Conservation (phyloP, 2,888 invertebrate genomes). For the Pollenia labialis region DNA sequence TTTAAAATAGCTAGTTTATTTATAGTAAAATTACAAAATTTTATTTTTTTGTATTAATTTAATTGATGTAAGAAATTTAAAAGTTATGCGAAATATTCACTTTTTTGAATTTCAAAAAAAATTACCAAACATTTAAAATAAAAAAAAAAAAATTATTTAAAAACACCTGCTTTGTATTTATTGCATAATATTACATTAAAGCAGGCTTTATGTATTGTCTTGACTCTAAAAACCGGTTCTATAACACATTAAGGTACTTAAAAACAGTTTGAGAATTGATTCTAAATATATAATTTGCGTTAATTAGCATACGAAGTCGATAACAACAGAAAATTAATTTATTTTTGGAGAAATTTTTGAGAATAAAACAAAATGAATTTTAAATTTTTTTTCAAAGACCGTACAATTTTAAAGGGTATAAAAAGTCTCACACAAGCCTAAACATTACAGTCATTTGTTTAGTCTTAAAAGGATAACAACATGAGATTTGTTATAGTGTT, state of each 20-base stretch:
- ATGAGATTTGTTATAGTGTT: constrained; percentile 59
- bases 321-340: constrained; percentile 33
- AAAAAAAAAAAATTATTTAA: neutral
- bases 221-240: constrained; percentile 42
- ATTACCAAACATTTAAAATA: neutral
- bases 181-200: neutral
- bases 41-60: neutral
- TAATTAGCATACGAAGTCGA: constrained; percentile 55
- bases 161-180: constrained; percentile 7
- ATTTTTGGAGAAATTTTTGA: constrained; percentile 44
- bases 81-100: neutral
- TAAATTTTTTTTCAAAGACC: constrained; percentile 5
- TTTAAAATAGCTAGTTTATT: constrained; percentile 10
- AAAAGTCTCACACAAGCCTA: constrained; percentile 3
- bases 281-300: constrained; percentile 12
- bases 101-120: neutral
- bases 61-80: neutral
- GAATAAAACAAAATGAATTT: neutral
- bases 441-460: constrained; percentile 38
- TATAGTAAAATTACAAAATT: constrained; percentile 48
- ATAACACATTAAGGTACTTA: constrained; percentile 7
- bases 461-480: constrained; percentile 33
- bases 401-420: constrained; percentile 31
- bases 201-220: neutral
- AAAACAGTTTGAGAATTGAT: constrained; percentile 31